Base-by-base conservation (phyloP, 2,797 vertebrate genomes). In the Uromys caudimaculatus region DNA sequence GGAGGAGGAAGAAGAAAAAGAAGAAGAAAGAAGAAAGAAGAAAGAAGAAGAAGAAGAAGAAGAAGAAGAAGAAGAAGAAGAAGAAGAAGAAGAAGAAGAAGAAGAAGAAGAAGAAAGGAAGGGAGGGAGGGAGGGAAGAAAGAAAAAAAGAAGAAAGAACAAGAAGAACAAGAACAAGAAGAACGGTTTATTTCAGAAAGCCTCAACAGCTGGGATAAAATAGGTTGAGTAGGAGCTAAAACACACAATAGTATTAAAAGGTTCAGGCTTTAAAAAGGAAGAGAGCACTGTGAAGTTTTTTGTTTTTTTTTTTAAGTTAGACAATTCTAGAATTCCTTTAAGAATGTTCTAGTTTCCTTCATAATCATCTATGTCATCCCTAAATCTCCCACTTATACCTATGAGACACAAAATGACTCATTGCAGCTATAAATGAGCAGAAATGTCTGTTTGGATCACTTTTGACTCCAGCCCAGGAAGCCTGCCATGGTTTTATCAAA, bases 111-210 rank as follows among this genome's bases (percentile, higher is more conserved):
- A 35, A 7, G 64, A 17, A n/a, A n/a, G n/a, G n/a, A n/a, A n/a
- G n/a, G n/a, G n/a, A n/a, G n/a, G n/a, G n/a, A n/a, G n/a, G n/a
- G n/a, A n/a, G n/a, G n/a, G n/a, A n/a, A n/a, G n/a, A n/a, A n/a
- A n/a, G n/a, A n/a, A 56, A 4, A 16, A 56, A 56, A 16, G 14
- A 19, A 56, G 16, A 16, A 56, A 52, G 52, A n/a, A n/a, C n/a
- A n/a, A n/a, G n/a, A n/a, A 27, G 52, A 13, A 52, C 11, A 13
- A 52, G 14, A 2, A 23, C 3, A 41, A 6, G 44, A 38, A 35
- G 17, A 44, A 27, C 54, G 6, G 1, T 3, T 92, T 89, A 35
- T 90, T 92, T 94, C 58, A 88, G 90, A 94, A 95, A 96, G 69
- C 58, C 93, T 71, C 84, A 95, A 90, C 41, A 97, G 9, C 29